Conservation (phyloP, 1,140 invertebrate species). For the Penaeus japonicus region DNA sequence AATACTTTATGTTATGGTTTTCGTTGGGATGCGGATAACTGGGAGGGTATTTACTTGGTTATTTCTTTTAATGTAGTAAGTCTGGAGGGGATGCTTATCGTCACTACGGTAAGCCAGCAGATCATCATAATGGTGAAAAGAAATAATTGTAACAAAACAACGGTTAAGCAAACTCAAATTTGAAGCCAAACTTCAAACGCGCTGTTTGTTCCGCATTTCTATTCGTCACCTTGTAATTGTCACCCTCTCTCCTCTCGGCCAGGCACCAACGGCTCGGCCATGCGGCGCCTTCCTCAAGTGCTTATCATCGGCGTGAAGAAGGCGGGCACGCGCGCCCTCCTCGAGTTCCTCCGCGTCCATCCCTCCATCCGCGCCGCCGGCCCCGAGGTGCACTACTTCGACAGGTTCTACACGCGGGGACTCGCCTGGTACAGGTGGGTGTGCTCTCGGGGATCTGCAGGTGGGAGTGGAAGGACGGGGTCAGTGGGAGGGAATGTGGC, state of each 20-base stretch:
- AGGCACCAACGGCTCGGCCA: conserved; percentile 26
- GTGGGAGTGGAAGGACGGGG: neutral
- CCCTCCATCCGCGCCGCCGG: conserved; percentile 76
- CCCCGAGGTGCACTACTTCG: conserved; percentile 64
- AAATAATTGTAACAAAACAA: no score
- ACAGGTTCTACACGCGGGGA: conserved; percentile 78
- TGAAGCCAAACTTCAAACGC: no score
- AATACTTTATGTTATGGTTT: no score
- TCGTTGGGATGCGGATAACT: no score
- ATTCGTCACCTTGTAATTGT: no score
- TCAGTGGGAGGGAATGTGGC: neutral
- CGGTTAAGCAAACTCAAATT: no score
- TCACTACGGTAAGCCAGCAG: no score
- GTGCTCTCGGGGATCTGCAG: neutral
- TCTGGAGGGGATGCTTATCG: no score
- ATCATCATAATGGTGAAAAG: no score
- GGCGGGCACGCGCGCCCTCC: conserved; percentile 84
- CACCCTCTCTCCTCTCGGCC: neutral
- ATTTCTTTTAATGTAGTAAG: no score
- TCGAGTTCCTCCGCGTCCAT: conserved; percentile 90
- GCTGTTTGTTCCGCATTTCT: no score
- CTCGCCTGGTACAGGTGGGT: conserved; percentile 80
- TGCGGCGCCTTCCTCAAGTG: conserved; percentile 79
- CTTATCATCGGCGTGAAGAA: conserved; percentile 93
- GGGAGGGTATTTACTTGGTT: no score